These are phyloP conservation scores for Germaria angustata DNA, from an alignment of 2,888 invertebrate genomes.

Conservation along the genomic window DNA sequence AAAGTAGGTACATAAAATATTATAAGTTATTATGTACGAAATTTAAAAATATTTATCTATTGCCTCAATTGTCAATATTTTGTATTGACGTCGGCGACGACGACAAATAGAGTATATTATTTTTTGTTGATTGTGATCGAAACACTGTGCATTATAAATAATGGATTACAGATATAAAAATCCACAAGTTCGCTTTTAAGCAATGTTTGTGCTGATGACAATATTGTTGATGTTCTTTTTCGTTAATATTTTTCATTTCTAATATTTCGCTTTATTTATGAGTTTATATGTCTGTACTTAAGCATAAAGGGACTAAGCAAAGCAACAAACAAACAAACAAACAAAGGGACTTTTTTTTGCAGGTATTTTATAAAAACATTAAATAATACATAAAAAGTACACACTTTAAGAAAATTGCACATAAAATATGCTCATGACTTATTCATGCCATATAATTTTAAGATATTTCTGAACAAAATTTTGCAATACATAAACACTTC, in stretches of 20 bases:
- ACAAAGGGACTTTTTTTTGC: too few relatives aligned
- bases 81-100: too few relatives aligned
- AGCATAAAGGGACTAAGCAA: neutral
- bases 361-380: neutral
- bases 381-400: constrained; percentile 6
- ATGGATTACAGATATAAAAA: constrained; percentile 71
- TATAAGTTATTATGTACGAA: too few relatives aligned
- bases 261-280: constrained; percentile 14
- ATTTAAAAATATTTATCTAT: too few relatives aligned
- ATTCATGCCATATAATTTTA: constrained; percentile 52
- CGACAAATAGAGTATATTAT: too few relatives aligned
- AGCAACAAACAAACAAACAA: neutral
- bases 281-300: neutral
- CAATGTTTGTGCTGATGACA: constrained; percentile 70
- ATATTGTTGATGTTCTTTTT: constrained; percentile 64
- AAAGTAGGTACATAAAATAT: too few relatives aligned
- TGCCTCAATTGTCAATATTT: too few relatives aligned
- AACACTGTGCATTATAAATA: constrained; percentile 52
- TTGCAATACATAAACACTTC: neutral
- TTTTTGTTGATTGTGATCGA: too few relatives aligned
- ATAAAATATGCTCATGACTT: constrained; percentile 59
- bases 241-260: constrained; percentile 5
- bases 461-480: neutral
- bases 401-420: constrained; percentile 59
- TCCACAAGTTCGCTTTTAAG: constrained; percentile 70